Evolutionary conservation across 2,113 vertebrate species (phyloP), one percentile per base, ranked within the genome.

Genomic region (Bos javanicus): DNA sequence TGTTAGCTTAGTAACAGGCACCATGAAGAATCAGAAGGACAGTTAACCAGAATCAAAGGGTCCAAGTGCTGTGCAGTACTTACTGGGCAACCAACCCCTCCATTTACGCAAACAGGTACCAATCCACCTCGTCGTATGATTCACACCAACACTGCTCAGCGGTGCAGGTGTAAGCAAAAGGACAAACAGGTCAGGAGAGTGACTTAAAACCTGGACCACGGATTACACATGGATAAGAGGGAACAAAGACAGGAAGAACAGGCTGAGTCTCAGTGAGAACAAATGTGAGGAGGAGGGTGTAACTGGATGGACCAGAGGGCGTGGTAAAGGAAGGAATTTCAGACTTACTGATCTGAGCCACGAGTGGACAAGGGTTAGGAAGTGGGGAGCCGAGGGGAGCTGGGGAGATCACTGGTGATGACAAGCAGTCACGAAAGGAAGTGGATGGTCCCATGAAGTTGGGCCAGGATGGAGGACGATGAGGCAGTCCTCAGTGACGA

Each of bases 61-160:
- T n/a, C 26, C 12, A 6, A 12, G 3, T 7, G n/a, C 28, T 26
- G 7, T 21, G 12, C 54, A 19, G 46, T 5, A 4, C n/a, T 36
- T 6, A 6, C n/a, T 36, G 11, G 4, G 33, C 33, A 14, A 17
- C 12, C n/a, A 71, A 3, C 36, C 30, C 52, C 46, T 13, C 33
- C 50, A 56, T 15, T 67, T 7, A 81, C 0, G 0, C 1, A 0
- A 25, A 43, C 39, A 59, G 28, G 60, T 23, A 16, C 80, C 84
- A 7, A 1, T n/a, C 28, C 19, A 12, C 36, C 80, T 85, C 16
- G 28, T 0, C 11, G 28, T 4, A 10, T 0, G 50, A 67, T 25
- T 90, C 46, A 62, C 52, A 71, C 84, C 46, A 80, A 26, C 36
- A n/a, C 11, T 2, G n/a, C 30, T 83, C 23, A 5, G 50, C 30